A percentile compares a stretch with the other conserved stretches of the same genome.
These are phyloP conservation scores for Argyrosomus regius DNA, from an alignment of 2,797 vertebrate genomes.

Conservation along the genomic window DNA sequence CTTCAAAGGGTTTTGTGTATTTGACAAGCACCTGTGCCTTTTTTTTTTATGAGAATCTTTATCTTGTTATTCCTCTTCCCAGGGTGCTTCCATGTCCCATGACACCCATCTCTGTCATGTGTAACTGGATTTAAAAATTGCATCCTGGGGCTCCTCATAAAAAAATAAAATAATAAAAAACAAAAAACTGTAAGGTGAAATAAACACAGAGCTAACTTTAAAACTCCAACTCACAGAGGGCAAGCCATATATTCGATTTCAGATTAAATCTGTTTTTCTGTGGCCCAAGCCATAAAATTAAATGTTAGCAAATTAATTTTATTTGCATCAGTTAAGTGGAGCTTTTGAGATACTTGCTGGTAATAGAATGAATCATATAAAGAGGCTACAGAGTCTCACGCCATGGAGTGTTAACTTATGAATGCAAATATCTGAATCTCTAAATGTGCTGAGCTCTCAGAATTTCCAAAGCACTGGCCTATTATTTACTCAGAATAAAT, in stretches of 20 bases:
- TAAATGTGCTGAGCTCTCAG: constrained; percentile 45
- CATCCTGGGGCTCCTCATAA: constrained; percentile 38
- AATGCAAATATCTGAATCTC: constrained; percentile 54
- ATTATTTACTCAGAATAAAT: constrained; percentile 61
- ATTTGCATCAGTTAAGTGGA: constrained; percentile 40
- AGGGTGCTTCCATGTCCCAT: constrained; percentile 36
- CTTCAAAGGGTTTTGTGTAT: constrained; percentile 43
- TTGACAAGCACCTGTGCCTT: constrained; percentile 46
- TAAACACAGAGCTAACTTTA: constrained; percentile 30
- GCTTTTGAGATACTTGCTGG: constrained; percentile 19
- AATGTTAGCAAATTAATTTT: constrained; percentile 40
- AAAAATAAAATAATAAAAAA: constrained; percentile 16
- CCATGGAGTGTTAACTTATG: constrained; percentile 31
- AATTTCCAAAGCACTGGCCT: constrained; percentile 36
- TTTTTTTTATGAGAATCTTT: constrained; percentile 46
- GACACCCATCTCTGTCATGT: constrained; percentile 45
- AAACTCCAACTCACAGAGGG: constrained; percentile 2
- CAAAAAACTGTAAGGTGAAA: constrained; percentile 29
- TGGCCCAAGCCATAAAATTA: constrained; percentile 31
- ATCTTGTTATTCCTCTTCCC: constrained; percentile 55
- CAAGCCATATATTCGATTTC: constrained; percentile 19
- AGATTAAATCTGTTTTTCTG: constrained; percentile 14
- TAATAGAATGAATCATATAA: constrained; percentile 38
- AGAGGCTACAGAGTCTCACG: constrained; percentile 9
- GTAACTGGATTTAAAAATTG: constrained; percentile 45